Base-by-base conservation (phyloP, 2,797 vertebrate species). In the Argyrosomus regius region DNA sequence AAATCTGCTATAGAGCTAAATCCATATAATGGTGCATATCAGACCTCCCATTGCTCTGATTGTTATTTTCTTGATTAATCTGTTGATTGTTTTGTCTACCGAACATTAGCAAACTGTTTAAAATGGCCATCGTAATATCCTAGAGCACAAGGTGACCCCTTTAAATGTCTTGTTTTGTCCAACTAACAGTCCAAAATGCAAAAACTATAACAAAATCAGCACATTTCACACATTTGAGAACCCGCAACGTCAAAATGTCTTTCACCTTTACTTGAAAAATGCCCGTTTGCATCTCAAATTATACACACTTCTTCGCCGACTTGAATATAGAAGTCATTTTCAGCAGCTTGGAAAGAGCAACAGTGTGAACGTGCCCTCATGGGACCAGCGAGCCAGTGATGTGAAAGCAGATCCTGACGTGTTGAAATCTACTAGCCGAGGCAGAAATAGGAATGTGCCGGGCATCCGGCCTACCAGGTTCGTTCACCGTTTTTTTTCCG, bases 341-440 rank as follows among this genome's bases (percentile, higher is more conserved):
- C 35, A 39, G 54, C 52, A 54, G 39, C 46, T 54, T 54, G n/a
- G 66, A 41, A 26, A 69, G n/a, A 22, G 18, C 20, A 73, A 70
- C 6, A 45, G 39, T 43, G 35, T 28, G 67, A 72, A 65, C 1
- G 41, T 71, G 67, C 48, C 31, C 57, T 26, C 50, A 49, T 26
- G 26, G 14, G 62, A 46, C 39, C 20, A 8, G 71, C 0, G 6
- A 81, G 67, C 14, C 50, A 1, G 14, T 70, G 67, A 67, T 22
- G 20, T 75, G 49, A 81, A 72, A 50, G 72, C 26, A 69, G 57
- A 77, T 43, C 14, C 46, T 18, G 41, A 72, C 26, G 53, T 86
- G 83, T 78, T 83, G 65, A 77, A 81, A 82, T 86, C 48, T 59
- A 65, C 46, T 24, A 66, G 41, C 68, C 13, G 1, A 80, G 68